Evolutionary conservation across 2,797 vertebrate genomes (phyloP), one percentile per base, ranked within the genome.

Genomic region (Cirrhinus mrigala): DNA sequence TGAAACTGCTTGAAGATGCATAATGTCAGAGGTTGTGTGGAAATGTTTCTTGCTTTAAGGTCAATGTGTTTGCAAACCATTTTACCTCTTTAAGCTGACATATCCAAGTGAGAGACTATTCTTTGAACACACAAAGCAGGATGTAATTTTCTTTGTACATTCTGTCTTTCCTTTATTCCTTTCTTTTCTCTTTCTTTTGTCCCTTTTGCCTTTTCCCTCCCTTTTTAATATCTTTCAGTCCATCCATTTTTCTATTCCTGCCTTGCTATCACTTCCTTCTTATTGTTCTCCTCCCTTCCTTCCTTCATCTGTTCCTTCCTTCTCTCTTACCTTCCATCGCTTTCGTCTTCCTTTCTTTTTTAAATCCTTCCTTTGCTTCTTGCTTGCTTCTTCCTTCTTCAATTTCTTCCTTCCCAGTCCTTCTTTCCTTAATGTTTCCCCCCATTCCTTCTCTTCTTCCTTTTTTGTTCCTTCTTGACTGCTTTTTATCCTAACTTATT

Each of bases 31-130:
- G 24, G 44, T 52, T 66, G 1, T 50, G 20, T 14, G 12, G 3
- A 56, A 62, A 62, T 78, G 37, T 78, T 44, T 78, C 14, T 78
- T 24, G 54, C 54, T 60, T 52, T 16, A 58, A 77, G 4, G 33
- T 60, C 22, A 78, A 60, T 18, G 27, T 54, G 50, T 14, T 14
- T 54, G 75, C 33, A 60, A 44, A 9, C 11, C 1, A 60, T 60
- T 60, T 44, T 10, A 60, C 14, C 14, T 44, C 8, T 15, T n/a
- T 24, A 62, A 27, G 24, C 37, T 60, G 76, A 78, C n/a, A 78
- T 60, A 24, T 24, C 3, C 14, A 18, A 1, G 37, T 44, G 7
- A 78, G 40, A 15, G 11, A 37, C 24, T 14, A 14, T 37, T 29
- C 29, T 2, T 20, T 52, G 4, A 29, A 50, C 4, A 74, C 1